Base-by-base conservation (phyloP, 2,797 vertebrate genomes). In the Micropoecilia bifurca region DNA sequence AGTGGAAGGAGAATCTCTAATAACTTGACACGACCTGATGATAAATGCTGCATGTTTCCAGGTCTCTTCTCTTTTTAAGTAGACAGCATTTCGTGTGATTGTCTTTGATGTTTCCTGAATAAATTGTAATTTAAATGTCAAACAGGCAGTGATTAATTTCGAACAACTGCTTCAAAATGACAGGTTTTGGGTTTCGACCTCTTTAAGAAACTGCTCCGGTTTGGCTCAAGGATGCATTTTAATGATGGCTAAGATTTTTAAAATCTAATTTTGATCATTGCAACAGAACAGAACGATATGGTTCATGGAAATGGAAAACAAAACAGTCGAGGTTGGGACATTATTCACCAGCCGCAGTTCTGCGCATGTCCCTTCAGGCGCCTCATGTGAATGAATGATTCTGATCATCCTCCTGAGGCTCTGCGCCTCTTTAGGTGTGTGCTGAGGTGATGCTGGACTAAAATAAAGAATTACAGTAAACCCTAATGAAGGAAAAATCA, bases 21-120 rank as follows among this genome's bases (percentile, higher is more conserved):
- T 83, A 81, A 91, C 84, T 82, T 84, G 85, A 89, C 80, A 79
- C 53, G 3, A 16, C 28, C 78, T 88, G 83, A 83, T 90, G 77
- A 81, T 50, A 30, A 63, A 50, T 30, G 79, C 79, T 63, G 47
- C 68, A 30, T 77, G 78, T 75, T 75, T 71, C 80, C 76, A 73
- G 63, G 71, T 75, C 78, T 82, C 48, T 28, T 12, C 43, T 74
- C 73, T 79, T 63, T 33, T 36, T 81, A 85, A 79, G 71, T 16
- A 47, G 46, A 9, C 71, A n/a, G 20, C 71, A 63, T 57, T 68
- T 71, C n/a, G 16, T 73, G 63, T 45, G 53, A 55, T 16, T 89
- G 63, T 57, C 71, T 14, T 1, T 7, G 47, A 9, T 30, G 18
- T 46, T 48, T 77, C 22, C 4, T 7, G 0, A 61, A 46, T 55